Evolutionary conservation across 2,797 vertebrate genomes (phyloP), one percentile per base, ranked within the genome.

Genomic region (Brachyrhaphis roseni): DNA sequence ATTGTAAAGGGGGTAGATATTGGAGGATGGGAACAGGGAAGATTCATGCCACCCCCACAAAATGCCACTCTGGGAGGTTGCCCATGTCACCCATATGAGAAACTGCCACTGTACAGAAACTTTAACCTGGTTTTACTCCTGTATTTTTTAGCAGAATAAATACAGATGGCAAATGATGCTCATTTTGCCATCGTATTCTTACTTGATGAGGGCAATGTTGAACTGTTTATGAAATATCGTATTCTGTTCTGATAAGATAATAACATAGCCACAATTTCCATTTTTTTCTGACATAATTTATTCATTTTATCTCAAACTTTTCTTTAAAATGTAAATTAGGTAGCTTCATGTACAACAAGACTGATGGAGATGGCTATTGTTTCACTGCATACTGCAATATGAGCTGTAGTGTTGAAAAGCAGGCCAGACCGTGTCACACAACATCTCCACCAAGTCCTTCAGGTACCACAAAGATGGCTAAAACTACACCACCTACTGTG

Each of bases 301-400:
- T 75, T 0, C 23, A 70, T 73, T 34, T 80, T 5, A 59, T 64
- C 43, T 73, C 71, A 6, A 49, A 8, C 49, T 6, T 1, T 73
- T 81, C 20, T 3, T 57, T 77, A 59, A 28, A 3, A 75, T 78
- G 1, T 82, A 7, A 59, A 62, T 23, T 31, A 97, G 97, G 92
- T 31, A 90, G 80, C 0, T 0, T 85, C 0, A 94, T 97, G n/a
- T 97, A 97, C 49, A 91, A 93, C 23, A 1, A 6, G 41, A 84
- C 84, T 2, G 95, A 97, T 85, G 92, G 77, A 10, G 90, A 76
- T 0, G 96, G 95, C 0, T 94, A 93, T 91, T 88, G 88, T 74
- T 96, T 91, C 80, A 95, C 87, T 18, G 94, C 95, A 1, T 47
- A 88, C 5, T 98, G 97, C 85, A 92, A 76, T 87, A 1, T 28